phyloP scores from a whole-genome alignment of 2,113 vertebrate genomes.

The Harpagus bidentatus region DNA sequence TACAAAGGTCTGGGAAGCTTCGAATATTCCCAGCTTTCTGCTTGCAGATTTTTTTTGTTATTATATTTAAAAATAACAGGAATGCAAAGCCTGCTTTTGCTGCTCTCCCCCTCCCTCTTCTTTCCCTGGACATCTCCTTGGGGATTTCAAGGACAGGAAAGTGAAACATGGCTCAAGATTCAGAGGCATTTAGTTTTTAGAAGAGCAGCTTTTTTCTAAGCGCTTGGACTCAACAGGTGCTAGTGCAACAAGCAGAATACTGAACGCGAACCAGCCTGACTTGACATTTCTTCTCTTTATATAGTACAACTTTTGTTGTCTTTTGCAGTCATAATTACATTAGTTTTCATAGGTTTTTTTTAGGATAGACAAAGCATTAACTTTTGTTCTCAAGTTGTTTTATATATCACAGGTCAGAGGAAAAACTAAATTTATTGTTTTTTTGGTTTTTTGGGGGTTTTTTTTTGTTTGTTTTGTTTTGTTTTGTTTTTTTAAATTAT shows the following conservation, averaged over 20 bases:
- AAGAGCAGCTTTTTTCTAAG: neutral
- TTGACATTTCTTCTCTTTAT: neutral
- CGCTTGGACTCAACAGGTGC: neutral
- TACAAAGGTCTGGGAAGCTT: neutral
- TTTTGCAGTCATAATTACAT: neutral
- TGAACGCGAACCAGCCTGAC: neutral
- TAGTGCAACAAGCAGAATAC: neutral
- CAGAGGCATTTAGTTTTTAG: neutral
- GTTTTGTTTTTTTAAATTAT: no score
- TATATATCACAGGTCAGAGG: neutral
- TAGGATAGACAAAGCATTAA: neutral
- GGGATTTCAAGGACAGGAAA: constrained; percentile 26
- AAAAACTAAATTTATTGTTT: neutral
- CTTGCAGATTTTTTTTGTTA: neutral
- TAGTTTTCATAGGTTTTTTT: neutral
- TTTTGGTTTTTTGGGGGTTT: no score
- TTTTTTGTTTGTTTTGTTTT: no score
- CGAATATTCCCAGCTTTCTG: constrained; percentile 15
- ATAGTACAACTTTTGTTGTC: neutral
- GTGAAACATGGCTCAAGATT: neutral
- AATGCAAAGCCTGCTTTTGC: constrained; percentile 1
- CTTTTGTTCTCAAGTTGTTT: neutral
- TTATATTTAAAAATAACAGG: constrained; percentile 37
- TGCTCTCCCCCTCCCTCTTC: neutral
- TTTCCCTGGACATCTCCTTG: neutral